Conservation (phyloP, 2,888 invertebrate genomes). For the Folsomia candida region DNA sequence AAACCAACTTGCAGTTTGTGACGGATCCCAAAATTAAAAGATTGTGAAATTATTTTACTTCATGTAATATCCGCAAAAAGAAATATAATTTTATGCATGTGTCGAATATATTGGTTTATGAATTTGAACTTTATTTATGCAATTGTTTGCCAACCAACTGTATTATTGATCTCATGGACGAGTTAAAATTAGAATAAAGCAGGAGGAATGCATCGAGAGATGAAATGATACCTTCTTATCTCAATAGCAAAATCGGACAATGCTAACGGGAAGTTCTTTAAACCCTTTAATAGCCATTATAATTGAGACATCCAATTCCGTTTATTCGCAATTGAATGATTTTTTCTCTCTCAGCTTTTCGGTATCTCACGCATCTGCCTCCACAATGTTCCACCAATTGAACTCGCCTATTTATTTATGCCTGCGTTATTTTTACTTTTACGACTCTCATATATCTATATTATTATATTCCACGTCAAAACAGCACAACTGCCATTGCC, state of each 20-base stretch:
- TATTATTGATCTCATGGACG: neutral
- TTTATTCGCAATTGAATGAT: neutral
- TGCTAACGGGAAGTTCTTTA: conserved; percentile 8
- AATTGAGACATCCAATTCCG: conserved; percentile 7
- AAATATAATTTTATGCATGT: too few relatives aligned
- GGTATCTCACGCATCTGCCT: neutral
- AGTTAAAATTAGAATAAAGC: neutral
- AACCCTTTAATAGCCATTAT: conserved; percentile 6
- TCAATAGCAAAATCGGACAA: neutral
- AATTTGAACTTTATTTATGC: neutral
- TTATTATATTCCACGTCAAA: too few relatives aligned
- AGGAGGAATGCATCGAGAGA: neutral
- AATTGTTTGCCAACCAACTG: conserved; percentile 3
- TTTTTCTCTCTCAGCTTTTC: neutral
- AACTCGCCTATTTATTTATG: too few relatives aligned
- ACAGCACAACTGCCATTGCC: too few relatives aligned
- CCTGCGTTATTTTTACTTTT: too few relatives aligned
- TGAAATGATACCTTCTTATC: conserved; percentile 14
- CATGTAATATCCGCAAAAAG: too few relatives aligned
- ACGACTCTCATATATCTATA: neutral
- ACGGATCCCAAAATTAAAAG: too few relatives aligned
- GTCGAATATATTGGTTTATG: too few relatives aligned
- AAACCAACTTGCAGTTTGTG: too few relatives aligned
- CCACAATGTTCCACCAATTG: neutral
- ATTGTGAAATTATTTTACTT: too few relatives aligned